Evolutionary conservation across 2,113 vertebrate genomes (phyloP), one percentile per base, ranked within the genome.

Genomic region (Apodemus sylvaticus): DNA sequence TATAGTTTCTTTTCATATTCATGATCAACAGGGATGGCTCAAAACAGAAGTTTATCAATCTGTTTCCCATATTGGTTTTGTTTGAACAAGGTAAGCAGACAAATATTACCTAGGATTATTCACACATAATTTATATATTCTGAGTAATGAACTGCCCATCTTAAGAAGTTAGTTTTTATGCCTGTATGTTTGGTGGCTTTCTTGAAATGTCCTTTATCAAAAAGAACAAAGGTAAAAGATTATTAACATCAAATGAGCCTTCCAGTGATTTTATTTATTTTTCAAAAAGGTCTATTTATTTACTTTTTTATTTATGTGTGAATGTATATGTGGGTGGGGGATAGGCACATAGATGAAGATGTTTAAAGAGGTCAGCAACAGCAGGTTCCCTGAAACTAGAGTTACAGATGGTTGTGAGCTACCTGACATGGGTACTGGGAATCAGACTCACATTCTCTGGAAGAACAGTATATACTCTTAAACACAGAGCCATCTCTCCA

Each of bases 51-150:
- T 34, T 81, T 86, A 86, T 85, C 8, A 74, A 76, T 64, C 36
- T 68, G 29, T n/a, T 48, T 1, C 11, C 20, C 20, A 77, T 77
- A 73, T 26, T 68, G 29, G 31, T 42, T 94, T 95, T 90, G 12
- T 34, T 55, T 9, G 87, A 34, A 71, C 13, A n/a, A 71, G n/a
- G n/a, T 74, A 31, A 31, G 66, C 48, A 94, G 31, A 31, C 29
- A 93, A 76, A 94, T 86, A 39, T 55, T 83, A 77, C 8, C 87
- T 85, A 70, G 4, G 11, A 14, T 45, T 93, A 79, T 95, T 51
- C 76, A 87, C 9, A 92, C 12, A 83, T 96, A 93, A 91, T 79
- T 93, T 45, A 87, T 86, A 64, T 53, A 42, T 42, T 89, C 26
- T 85, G 14, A 90, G 11, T 85, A 87, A 93, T 62, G 7, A 93